Base-by-base conservation (phyloP, 2,888 invertebrate genomes). In the Artemia sp. region DNA sequence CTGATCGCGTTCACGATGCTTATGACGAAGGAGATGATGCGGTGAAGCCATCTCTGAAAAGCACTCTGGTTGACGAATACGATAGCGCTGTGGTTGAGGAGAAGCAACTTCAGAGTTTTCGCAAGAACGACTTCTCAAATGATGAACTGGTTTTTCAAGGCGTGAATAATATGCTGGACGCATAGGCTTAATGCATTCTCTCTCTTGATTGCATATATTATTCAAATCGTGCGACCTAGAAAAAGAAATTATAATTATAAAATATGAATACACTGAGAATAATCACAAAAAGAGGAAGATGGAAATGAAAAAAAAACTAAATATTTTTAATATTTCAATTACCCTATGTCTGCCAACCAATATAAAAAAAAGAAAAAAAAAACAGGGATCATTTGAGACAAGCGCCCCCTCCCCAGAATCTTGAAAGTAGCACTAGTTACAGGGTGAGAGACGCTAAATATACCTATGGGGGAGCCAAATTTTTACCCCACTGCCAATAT, bases 1-100 rank as follows among this genome's bases (percentile, higher is more conserved):
- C 73, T 83, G 83, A 73, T 84, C 83, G 75, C 83, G 81, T 73
- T 85, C 84, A 50, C 84, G 77, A 72, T 84, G 82, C 51, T 83
- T 80, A 76, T 85, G 84, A 72, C 82, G 81, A 69, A 82, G 76
- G 74, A 82, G 80, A 75, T 82, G 82, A 66, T 80, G 80, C 9
- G 80, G 78, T 58, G 79, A 78, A 9, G 52, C 68, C n/a, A 19
- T 58, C 24, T 58, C 64, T 24, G 64, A 58, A 24, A 58, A 58
- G 64, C 64, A 58, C 24, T 58, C 64, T 24, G 64, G 64, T 24
- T 24, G 64, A 24, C 8, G 8, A 58, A 58, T 14, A n/a, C 8
- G 8, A 11, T 58, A 11, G 9, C 64, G 14, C 14, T 24, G 64
- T n/a, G n/a, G 64, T 58, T 11, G 11, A 24, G 64, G 64, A 24